Conservation (phyloP, 2,888 invertebrate genomes). For the Aphrophora alni region DNA sequence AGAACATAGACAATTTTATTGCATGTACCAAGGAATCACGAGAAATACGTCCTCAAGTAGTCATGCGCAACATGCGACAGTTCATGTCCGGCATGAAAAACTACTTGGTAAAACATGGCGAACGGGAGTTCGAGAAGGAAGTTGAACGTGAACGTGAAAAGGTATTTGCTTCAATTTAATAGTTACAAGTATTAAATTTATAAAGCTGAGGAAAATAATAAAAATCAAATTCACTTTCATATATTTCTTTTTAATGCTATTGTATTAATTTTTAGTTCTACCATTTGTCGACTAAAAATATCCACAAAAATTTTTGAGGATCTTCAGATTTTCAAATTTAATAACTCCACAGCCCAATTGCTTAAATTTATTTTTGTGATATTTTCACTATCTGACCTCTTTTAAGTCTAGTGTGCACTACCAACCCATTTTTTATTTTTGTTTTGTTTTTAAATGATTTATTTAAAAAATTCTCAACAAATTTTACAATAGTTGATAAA, state of each 20-base stretch:
- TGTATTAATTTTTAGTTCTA: not conserved
- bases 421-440: no score
- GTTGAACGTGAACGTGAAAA: constrained; percentile 85
- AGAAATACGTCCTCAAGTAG: constrained; percentile 85
- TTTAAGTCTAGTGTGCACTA: no score
- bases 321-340: no score
- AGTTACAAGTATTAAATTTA: not conserved
- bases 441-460: no score
- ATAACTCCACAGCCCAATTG: no score
- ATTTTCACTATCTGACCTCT: no score
- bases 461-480: no score
- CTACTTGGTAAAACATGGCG: constrained; percentile 94
- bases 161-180: no score
- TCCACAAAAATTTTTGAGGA: no score
- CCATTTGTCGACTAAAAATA: not conserved
- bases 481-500: no score
- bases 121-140: constrained; percentile 89
- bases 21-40: constrained; percentile 90
- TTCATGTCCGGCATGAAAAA: constrained; percentile 99
- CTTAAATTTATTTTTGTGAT: no score
- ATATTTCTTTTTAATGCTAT: not conserved
- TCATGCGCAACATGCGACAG: constrained; percentile 91
- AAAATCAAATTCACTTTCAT: not conserved
- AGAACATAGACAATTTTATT: constrained; percentile 92
- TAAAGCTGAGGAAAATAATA: not conserved